These are phyloP conservation scores for Florisuga fusca DNA, from an alignment of 2,797 vertebrate genomes.

Conservation along the genomic window DNA sequence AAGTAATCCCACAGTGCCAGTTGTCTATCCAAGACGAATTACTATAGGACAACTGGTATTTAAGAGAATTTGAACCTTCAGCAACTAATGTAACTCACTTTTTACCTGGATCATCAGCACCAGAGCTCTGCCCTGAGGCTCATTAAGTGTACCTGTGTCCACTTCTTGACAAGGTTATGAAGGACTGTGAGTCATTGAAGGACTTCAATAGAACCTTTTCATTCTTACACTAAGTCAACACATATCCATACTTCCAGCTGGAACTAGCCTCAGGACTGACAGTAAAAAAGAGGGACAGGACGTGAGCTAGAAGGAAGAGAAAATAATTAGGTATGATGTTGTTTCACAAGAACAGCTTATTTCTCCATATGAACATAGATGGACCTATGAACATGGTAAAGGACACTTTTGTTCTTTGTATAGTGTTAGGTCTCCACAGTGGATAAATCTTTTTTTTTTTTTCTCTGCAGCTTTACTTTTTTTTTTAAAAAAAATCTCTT, in stretches of 20 bases:
- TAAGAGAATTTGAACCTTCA: background rate
- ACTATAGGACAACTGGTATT: background rate
- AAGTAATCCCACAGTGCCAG: background rate
- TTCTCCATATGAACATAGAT: background rate
- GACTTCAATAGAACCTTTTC: background rate
- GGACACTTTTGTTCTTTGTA: background rate
- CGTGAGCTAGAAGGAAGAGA: background rate
- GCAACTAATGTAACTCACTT: background rate
- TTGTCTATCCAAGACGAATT: background rate
- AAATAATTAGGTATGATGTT: background rate
- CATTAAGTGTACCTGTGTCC: background rate
- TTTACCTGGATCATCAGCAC: background rate
- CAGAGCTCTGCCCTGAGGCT: background rate
- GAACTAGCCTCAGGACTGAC: background rate
- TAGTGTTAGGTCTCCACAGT: background rate
- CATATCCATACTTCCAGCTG: background rate
- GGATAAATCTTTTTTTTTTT: background rate
- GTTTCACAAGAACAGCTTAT: background rate
- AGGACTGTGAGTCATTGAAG: background rate
- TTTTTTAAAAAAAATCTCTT: background rate
- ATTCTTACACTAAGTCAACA: fast-evolving
- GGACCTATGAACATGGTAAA: background rate
- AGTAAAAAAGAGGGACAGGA: background rate
- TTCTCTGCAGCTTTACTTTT: too few relatives aligned
- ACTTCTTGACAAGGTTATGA: background rate